phyloP scores from a whole-genome alignment of 2,888 invertebrate genomes.

The Antheraea yamamai region DNA sequence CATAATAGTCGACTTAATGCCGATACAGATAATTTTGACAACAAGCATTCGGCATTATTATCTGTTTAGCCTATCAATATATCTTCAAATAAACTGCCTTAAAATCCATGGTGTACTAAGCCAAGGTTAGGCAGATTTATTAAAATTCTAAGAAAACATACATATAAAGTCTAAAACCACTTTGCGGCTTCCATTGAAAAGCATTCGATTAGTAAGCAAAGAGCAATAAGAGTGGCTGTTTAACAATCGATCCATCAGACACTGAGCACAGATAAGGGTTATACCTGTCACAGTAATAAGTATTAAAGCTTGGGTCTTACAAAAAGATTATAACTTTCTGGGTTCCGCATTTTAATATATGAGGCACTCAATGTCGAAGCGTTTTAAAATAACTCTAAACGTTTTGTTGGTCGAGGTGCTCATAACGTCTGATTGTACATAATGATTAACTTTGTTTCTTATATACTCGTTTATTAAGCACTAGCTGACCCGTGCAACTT shows the following conservation, averaged over 20 bases:
- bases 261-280: conserved; percentile 64
- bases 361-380: not conserved
- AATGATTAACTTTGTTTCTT: not conserved
- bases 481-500: no score
- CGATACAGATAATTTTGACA: not conserved
- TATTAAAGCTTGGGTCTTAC: conserved; percentile 61
- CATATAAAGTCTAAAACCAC: conserved; percentile 50
- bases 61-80: not conserved
- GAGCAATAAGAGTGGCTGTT: conserved; percentile 62
- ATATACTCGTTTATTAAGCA: not conserved
- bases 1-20: not conserved
- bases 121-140: not conserved
- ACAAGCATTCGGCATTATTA: not conserved
- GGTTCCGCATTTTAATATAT: conserved; percentile 15
- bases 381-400: conserved; percentile 6
- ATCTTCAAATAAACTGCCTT: not conserved
- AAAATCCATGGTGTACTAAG: not conserved
- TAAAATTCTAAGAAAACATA: conserved; percentile 40
- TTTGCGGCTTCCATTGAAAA: conserved; percentile 58
- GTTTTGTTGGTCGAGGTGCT: not conserved
- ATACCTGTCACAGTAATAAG: conserved; percentile 73
- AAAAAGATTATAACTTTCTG: conserved; percentile 45
- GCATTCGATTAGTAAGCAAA: conserved; percentile 58
- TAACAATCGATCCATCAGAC: conserved; percentile 73
- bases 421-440: not conserved